These are phyloP conservation scores for Todus mexicanus DNA, from an alignment of 2,797 vertebrate genomes.

Conservation along the genomic window DNA sequence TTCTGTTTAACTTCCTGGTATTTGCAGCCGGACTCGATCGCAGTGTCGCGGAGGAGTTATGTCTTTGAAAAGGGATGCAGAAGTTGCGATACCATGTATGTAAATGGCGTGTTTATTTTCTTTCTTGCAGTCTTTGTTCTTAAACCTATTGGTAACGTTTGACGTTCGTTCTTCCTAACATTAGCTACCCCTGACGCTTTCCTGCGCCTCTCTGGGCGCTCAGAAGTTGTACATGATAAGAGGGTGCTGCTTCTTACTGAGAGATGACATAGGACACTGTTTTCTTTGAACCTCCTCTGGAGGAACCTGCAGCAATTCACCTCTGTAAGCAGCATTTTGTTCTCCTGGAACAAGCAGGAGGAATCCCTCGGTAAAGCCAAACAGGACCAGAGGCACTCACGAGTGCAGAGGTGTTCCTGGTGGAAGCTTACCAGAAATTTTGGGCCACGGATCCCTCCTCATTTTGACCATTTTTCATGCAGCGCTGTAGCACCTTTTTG, in stretches of 20 bases:
- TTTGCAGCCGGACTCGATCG: slow-evolving; percentile 57
- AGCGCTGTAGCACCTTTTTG: not conserved
- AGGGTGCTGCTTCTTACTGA: not conserved
- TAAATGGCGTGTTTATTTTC: not conserved
- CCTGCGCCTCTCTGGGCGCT: not conserved
- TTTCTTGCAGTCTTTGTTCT: not conserved
- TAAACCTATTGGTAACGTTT: not conserved
- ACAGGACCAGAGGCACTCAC: fast-evolving
- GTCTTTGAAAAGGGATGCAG: slow-evolving; percentile 51
- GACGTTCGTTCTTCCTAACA: fast-evolving
- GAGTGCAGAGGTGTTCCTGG: not conserved
- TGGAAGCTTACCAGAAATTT: not conserved
- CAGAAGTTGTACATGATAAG: not conserved
- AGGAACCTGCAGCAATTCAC: not conserved
- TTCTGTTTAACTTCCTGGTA: slow-evolving; percentile 76
- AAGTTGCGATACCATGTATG: not conserved
- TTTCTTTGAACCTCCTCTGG: not conserved
- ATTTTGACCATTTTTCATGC: not conserved
- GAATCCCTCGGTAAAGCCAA: not conserved
- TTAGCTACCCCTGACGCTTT: not conserved
- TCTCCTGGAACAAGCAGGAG: not conserved
- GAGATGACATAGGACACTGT: not conserved
- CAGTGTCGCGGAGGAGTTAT: slow-evolving; percentile 52
- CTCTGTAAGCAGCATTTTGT: not conserved
- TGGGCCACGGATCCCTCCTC: not conserved